Conservation (phyloP, 2,888 invertebrate species). For the Trissoscelio sp. region DNA sequence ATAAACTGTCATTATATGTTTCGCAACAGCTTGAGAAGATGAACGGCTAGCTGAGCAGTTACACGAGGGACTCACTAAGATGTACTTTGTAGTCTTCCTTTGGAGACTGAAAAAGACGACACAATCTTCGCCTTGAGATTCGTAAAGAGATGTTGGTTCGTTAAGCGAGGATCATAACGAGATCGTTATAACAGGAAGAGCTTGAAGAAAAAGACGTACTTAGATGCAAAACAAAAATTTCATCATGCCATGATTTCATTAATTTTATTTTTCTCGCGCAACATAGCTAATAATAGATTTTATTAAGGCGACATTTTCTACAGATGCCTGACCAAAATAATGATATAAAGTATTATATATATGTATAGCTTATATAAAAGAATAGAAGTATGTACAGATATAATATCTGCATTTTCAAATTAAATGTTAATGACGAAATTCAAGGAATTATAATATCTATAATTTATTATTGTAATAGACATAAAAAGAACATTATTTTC, state of each 20-base stretch:
- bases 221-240: constrained; percentile 63
- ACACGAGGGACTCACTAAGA: constrained; percentile 65
- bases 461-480: too few species aligned
- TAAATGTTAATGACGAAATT: too few species aligned
- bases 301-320: neutral
- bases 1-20: constrained; percentile 63
- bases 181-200: constrained; percentile 65
- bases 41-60: constrained; percentile 66
- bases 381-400: too few species aligned
- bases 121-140: constrained; percentile 70
- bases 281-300: constrained; percentile 28
- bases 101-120: constrained; percentile 69
- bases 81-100: constrained; percentile 68
- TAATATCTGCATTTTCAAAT: too few species aligned
- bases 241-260: constrained; percentile 43
- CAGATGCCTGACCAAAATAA: too few species aligned
- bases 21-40: constrained; percentile 54
- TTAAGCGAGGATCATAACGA: constrained; percentile 69
- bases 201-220: constrained; percentile 61
- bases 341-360: too few species aligned
- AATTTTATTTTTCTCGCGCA: constrained; percentile 32
- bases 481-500: too few species aligned
- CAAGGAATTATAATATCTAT: too few species aligned
- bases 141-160: constrained; percentile 70
- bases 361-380: too few species aligned